Percentiles rank a stretch among this genome's conserved stretches.
Conservation (phyloP, 2,888 invertebrate species). For the Silvanus unidentatus region DNA sequence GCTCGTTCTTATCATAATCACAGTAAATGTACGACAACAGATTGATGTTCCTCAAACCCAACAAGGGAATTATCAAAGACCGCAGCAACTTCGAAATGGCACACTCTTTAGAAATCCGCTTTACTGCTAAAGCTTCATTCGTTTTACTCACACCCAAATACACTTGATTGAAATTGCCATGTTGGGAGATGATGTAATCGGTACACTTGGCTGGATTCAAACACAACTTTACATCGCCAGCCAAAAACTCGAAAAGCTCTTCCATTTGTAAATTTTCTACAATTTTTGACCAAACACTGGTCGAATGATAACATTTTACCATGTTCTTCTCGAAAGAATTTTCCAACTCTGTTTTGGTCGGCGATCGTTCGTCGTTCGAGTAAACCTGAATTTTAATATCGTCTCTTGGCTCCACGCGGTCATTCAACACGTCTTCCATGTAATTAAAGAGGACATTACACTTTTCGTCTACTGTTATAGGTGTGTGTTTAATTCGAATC, state of each 20-base stretch:
- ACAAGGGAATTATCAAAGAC: conserved; percentile 32
- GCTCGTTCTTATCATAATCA: conserved; percentile 33
- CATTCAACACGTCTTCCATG: conserved; percentile 31
- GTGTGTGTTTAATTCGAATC: conserved; percentile 24
- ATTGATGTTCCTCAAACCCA: conserved; percentile 32
- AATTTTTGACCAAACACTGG: no score
- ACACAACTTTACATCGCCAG: conserved; percentile 32
- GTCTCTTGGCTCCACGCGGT: conserved; percentile 17
- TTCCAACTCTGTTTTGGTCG: no score
- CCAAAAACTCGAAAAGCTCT: conserved; percentile 16
- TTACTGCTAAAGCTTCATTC: conserved; percentile 36
- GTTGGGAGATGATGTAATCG: conserved; percentile 32
- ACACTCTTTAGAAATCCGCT: conserved; percentile 28
- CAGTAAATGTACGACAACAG: conserved; percentile 37
- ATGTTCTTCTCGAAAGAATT: no score
- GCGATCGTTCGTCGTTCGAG: conserved; percentile 11
- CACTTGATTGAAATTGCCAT: conserved; percentile 41
- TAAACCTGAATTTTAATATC: conserved; percentile 22
- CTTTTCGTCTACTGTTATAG: not conserved
- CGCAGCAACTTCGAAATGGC: conserved; percentile 31
- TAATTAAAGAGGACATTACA: conserved; percentile 17
- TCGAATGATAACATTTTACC: no score
- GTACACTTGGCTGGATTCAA: conserved; percentile 14
- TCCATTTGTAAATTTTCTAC: not conserved
- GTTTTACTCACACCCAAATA: conserved; percentile 38